Base-by-base conservation (phyloP, 2,113 vertebrate genomes). In the Pelvicachromis taeniatus region DNA sequence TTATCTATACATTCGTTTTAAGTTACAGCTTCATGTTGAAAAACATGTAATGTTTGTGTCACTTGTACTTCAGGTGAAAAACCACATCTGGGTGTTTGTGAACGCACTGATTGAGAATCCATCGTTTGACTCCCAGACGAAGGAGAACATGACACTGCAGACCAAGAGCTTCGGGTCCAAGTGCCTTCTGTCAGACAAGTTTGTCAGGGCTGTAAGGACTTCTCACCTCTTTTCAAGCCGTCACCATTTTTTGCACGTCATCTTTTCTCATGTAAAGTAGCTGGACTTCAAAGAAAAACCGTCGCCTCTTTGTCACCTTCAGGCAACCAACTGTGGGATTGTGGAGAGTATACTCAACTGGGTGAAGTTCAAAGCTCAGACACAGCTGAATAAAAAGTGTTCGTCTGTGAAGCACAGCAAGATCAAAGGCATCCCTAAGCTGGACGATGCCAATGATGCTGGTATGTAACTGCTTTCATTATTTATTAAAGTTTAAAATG, bases 311-410 rank as follows among this genome's bases (percentile, higher is more conserved):
- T 83, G 80, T 90, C 81, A 4, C 85, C 83, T 29, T 9, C 89
- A 99, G 99, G 98, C 98, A 8, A 99, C 97, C 56, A 99, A 99
- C 94, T 99, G 99, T 94, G 99, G 99, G 77, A 99, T 99, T 79
- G 98, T 99, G 81, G 99, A 99, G 95, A 99, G 98, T 89, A 99
- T 99, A 73, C 95, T 99, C 89, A 99, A 99, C 91, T 99, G 98
- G 99, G 99, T 99, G 68, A 99, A 99, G 96, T 99, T 99, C 93
- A 99, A 99, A 93, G 99, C 98, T 73, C 99, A 99, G 95, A 99
- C 96, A 4, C 99, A 99, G 91, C 95, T 99, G 82, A 99, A 99
- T 93, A 99, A 99, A 93, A 99, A 99, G 90, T 99, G 98, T 91
- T 99, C 99, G 1, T 99, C 99, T 0, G 98, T 99, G 90, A 99